Conservation (phyloP, 1,140 invertebrate genomes). For the Drosophila simulans region DNA sequence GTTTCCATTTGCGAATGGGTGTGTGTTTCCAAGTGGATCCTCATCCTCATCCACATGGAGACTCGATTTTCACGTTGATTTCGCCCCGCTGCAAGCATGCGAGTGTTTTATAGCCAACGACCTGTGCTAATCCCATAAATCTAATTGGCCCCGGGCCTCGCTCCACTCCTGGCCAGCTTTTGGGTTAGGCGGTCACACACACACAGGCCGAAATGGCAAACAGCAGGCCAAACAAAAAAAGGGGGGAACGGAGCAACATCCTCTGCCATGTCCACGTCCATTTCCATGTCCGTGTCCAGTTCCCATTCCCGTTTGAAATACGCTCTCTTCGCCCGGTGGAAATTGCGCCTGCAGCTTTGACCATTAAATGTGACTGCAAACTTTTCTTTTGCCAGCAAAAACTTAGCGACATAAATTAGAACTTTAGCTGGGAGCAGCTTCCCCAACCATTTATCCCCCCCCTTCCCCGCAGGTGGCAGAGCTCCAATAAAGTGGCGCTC, state of each 20-base stretch:
- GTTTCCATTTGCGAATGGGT: slow-evolving; percentile 6
- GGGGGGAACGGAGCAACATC: slow-evolving; percentile 18
- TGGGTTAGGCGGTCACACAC: slow-evolving; percentile 68
- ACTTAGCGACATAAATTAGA: slow-evolving; percentile 71
- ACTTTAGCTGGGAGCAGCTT: slow-evolving; percentile 38
- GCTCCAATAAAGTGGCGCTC: slow-evolving; percentile 13
- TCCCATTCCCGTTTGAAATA: slow-evolving; percentile 3
- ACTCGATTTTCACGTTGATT: slow-evolving; percentile 45
- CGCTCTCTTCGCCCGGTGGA: slow-evolving; percentile 1
- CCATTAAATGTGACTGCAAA: slow-evolving; percentile 63
- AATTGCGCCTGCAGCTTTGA: slow-evolving; percentile 30
- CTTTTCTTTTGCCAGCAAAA: slow-evolving; percentile 43
- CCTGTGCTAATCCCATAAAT: slow-evolving; percentile 75
- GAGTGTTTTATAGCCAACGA: slow-evolving; percentile 62
- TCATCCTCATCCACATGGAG: slow-evolving; percentile 4
- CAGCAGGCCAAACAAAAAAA: not conserved
- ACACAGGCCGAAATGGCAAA: slow-evolving; percentile 16
- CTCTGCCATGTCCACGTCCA: slow-evolving; percentile 18
- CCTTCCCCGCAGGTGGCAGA: slow-evolving; percentile 14
- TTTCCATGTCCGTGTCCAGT: slow-evolving; percentile 38
- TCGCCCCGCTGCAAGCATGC: slow-evolving; percentile 34
- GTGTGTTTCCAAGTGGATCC: slow-evolving; percentile 6
- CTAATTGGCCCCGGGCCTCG: slow-evolving; percentile 60
- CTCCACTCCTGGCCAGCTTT: slow-evolving; percentile 45
- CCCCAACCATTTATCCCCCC: slow-evolving; percentile 4